phyloP scores from a whole-genome alignment of 2,113 vertebrate species.

The Rostratula benghalensis region DNA sequence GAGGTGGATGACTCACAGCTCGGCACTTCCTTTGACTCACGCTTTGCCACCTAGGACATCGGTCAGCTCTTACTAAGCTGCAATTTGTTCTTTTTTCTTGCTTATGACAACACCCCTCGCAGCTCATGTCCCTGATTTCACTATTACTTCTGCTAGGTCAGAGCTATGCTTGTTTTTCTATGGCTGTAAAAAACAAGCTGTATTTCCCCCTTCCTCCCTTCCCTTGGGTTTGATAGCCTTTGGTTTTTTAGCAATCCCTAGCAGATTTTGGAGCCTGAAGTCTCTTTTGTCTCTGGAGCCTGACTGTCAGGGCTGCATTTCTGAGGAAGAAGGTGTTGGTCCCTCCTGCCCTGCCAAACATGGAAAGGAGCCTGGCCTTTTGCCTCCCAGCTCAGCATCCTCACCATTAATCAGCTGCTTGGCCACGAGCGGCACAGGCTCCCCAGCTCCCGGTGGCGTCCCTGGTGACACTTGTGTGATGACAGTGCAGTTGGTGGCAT shows the following conservation, averaged over 20 bases:
- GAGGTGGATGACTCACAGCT: constrained; percentile 34
- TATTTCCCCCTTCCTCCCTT: not conserved
- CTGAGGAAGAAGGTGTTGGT: not conserved
- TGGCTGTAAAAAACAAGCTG: not conserved
- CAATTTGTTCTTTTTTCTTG: not conserved
- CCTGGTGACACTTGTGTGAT: rapidly evolving
- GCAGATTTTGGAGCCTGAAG: not conserved
- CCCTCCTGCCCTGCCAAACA: not conserved
- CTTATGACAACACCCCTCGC: not conserved
- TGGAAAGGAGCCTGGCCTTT: not conserved
- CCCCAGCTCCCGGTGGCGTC: not conserved
- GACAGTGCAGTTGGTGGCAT: not conserved
- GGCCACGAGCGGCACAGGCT: not conserved
- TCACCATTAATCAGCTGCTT: not conserved
- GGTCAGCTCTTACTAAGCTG: constrained; percentile 29
- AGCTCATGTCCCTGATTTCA: constrained; percentile 1
- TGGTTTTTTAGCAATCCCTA: not conserved
- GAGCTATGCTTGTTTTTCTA: not conserved
- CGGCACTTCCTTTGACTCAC: constrained; percentile 39
- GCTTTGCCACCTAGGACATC: not conserved
- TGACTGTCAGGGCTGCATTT: not conserved
- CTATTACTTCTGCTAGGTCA: not conserved
- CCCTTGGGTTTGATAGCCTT: not conserved
- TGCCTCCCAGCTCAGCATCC: not conserved
- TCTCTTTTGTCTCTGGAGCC: not conserved